Conservation (phyloP, 2,888 invertebrate genomes). For the Drosophila ustulata region DNA sequence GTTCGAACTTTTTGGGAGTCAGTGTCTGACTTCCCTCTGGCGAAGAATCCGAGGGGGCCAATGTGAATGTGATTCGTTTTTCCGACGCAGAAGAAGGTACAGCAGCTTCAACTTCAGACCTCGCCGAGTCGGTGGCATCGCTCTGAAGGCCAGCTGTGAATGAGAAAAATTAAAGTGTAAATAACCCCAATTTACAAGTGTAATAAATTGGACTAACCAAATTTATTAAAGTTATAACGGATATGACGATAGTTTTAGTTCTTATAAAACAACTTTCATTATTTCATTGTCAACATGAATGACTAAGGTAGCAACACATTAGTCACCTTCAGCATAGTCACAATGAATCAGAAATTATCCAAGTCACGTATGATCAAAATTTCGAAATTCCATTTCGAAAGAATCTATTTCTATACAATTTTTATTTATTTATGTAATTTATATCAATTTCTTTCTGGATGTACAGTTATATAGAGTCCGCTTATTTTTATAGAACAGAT, state of each 20-base stretch:
- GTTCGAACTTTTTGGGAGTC: conserved; percentile 80
- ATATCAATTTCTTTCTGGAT: not conserved
- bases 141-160: conserved; percentile 58
- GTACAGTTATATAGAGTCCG: conserved; percentile 8
- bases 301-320: conserved; percentile 3
- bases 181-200: not conserved
- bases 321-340: not conserved
- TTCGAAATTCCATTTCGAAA: not conserved
- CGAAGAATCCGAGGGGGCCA: conserved; percentile 79
- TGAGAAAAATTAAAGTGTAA: not conserved
- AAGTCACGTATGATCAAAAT: not conserved
- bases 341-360: not conserved
- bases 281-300: not conserved
- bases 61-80: conserved; percentile 82
- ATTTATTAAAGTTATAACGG: no score
- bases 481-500: conserved; percentile 7
- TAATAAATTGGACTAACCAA: not conserved
- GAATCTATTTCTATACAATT: no score
- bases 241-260: not conserved
- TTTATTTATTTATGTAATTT: not conserved
- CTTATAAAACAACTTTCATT: not conserved
- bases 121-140: conserved; percentile 68
- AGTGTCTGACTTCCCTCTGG: conserved; percentile 81
- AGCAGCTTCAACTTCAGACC: conserved; percentile 3
- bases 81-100: conserved; percentile 53